Evolutionary conservation across 2,888 invertebrate species (phyloP), one percentile per base, ranked within the genome.

Genomic region (Melinaea menophilus): DNA sequence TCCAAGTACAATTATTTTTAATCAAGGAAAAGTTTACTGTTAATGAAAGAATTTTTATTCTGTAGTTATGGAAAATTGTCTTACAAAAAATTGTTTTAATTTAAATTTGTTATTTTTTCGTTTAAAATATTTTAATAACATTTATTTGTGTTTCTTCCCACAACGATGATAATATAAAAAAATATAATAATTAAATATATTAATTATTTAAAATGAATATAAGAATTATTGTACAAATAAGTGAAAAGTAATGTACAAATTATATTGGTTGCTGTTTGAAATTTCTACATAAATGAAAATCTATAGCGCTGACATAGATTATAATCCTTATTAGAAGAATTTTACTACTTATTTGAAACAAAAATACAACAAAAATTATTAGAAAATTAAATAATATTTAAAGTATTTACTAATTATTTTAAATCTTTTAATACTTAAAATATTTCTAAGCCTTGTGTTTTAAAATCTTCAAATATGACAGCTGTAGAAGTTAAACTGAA

Each of bases 1-100:
- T 51, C 51, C 51, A 51, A 51, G 51, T 31, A 51, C 51, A 51
- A 51, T 31, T 51, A 51, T 51, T 51, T 51, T 51, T 51, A 51
- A 51, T 51, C 51, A 51, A 51, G n/a, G 51, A 51, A 51, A 22
- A 51, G 31, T 51, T 51, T 51, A 51, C 51, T 51, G 51, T 51
- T 51, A 51, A 51, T 51, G 51, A 51, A 51, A 51, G 51, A 51
- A 51, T 51, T 51, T 51, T 51, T 51, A 51, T 51, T 51, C 51
- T 31, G 51, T 31, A 31, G 51, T 51, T 51, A 51, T 9, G 31
- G 51, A 5, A 51, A 22, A 51, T 51, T 51, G 31, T 11, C 22
- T 22, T 51, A 31, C 7, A 51, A 22, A 51, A 51, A 51, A 2
- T 31, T 22, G 22, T 22, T 22, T 22, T 31, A 51, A 51, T 31